phyloP scores from a whole-genome alignment of 2,888 invertebrate species.

The Bimastos eiseni region DNA sequence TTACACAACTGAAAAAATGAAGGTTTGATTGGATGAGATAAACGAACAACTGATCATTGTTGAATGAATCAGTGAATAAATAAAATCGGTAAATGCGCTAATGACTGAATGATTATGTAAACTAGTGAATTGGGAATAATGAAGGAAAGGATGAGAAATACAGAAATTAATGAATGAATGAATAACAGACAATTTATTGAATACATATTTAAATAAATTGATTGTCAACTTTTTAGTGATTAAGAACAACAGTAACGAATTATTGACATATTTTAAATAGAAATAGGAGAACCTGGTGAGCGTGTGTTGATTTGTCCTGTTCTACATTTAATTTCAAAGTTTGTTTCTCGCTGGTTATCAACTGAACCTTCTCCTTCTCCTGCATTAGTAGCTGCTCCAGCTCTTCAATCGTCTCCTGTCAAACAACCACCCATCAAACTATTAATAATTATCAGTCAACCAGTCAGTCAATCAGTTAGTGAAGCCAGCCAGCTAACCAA shows the following conservation, averaged over 20 bases:
- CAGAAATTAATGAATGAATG: too few relatives aligned
- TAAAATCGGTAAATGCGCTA: too few relatives aligned
- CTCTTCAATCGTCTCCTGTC: constrained; percentile 62
- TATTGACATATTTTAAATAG: background rate
- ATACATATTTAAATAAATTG: too few relatives aligned
- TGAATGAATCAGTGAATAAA: background rate
- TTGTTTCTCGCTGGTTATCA: constrained; percentile 45
- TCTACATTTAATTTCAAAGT: constrained; percentile 39
- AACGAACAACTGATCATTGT: background rate
- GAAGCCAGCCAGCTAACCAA: background rate
- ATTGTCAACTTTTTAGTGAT: background rate
- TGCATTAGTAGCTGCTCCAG: constrained; percentile 69
- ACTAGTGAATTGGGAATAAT: background rate
- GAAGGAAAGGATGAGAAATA: too few relatives aligned
- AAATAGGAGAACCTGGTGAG: background rate
- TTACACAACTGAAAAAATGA: too few relatives aligned
- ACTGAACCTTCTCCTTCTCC: constrained; percentile 63
- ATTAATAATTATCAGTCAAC: background rate
- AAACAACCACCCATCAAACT: background rate
- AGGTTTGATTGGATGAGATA: too few relatives aligned
- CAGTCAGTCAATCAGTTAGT: background rate
- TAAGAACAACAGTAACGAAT: background rate
- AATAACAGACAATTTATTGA: too few relatives aligned
- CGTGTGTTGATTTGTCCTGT: background rate
- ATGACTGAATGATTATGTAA: background rate